Conservation (phyloP, 2,888 invertebrate genomes). For the Myathropa florea region DNA sequence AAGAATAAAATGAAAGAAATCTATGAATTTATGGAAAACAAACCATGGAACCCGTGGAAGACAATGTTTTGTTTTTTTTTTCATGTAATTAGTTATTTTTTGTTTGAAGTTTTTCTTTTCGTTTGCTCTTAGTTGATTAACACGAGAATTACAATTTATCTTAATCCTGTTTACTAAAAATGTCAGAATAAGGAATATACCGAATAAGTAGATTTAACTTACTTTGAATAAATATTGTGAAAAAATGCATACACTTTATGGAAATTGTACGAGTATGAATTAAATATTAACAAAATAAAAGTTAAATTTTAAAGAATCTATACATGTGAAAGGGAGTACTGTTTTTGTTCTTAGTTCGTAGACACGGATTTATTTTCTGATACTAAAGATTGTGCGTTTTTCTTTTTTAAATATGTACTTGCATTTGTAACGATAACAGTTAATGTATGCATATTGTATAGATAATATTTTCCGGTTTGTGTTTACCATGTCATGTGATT, state of each 20-base stretch:
- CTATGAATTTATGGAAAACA: constrained; percentile 36
- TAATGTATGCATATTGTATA: background rate
- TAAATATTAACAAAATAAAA: constrained; percentile 53
- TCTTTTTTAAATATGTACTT: constrained; percentile 11
- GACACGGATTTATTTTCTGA: background rate
- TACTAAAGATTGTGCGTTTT: background rate
- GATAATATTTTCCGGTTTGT: background rate
- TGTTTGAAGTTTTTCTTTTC: constrained; percentile 20
- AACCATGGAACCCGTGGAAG: background rate
- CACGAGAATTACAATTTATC: constrained; percentile 1
- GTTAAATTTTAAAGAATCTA: constrained; percentile 13
- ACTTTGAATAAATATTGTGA: constrained; percentile 64
- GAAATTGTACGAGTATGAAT: constrained; percentile 55
- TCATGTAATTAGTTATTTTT: background rate
- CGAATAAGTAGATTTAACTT: constrained; percentile 51
- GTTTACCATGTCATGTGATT: background rate
- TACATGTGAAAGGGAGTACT: constrained; percentile 27
- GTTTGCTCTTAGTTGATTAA: constrained; percentile 7
- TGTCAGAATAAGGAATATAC: constrained; percentile 33
- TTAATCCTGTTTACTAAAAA: constrained; percentile 40
- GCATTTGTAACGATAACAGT: background rate
- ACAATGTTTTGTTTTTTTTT: constrained; percentile 19
- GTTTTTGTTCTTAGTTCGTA: constrained; percentile 22
- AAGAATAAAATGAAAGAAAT: background rate
- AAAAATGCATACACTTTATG: constrained; percentile 24